Evolutionary conservation across 2,888 invertebrate genomes (phyloP).

Genomic region (Drosophila pseudotakahashii): DNA sequence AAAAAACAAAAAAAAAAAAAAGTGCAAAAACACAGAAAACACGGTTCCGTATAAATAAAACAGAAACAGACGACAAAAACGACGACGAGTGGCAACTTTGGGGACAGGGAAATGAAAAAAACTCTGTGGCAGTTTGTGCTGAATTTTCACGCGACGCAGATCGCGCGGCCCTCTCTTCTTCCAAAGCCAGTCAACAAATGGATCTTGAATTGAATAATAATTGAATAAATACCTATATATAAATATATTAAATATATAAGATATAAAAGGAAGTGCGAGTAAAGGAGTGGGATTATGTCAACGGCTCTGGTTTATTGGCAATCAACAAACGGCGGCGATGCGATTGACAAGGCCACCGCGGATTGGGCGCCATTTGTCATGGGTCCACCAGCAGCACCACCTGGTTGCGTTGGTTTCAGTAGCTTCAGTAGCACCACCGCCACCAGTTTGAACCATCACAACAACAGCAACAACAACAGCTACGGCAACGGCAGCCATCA

Average conservation of each 20-base stretch:
- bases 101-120: slow-evolving; percentile 43
- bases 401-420: slow-evolving; percentile 6
- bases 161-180: slow-evolving; percentile 47
- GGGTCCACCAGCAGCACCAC: slow-evolving; percentile 5
- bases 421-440: neutral
- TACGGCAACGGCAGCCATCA: slow-evolving; percentile 8
- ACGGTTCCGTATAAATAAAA: slow-evolving; percentile 61
- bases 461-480: neutral
- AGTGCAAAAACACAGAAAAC: slow-evolving; percentile 22
- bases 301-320: slow-evolving; percentile 70
- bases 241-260: neutral
- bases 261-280: slow-evolving; percentile 15
- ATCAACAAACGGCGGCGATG: slow-evolving; percentile 55
- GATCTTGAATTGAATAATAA: slow-evolving; percentile 8
- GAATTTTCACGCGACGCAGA: slow-evolving; percentile 71
- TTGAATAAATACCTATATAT: neutral
- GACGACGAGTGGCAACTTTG: slow-evolving; percentile 46
- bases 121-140: slow-evolving; percentile 61
- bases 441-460: slow-evolving; percentile 14
- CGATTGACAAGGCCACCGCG: slow-evolving; percentile 3
- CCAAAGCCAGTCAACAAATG: neutral
- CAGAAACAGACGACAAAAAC: slow-evolving; percentile 53
- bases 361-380: slow-evolving; percentile 8
- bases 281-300: slow-evolving; percentile 69
- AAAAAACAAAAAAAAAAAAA: slow-evolving; percentile 16